Percentiles rank a stretch among this genome's conserved stretches.
These are phyloP conservation scores for Drosophila macrothrix DNA, from an alignment of 2,888 invertebrate species.

Conservation along the genomic window DNA sequence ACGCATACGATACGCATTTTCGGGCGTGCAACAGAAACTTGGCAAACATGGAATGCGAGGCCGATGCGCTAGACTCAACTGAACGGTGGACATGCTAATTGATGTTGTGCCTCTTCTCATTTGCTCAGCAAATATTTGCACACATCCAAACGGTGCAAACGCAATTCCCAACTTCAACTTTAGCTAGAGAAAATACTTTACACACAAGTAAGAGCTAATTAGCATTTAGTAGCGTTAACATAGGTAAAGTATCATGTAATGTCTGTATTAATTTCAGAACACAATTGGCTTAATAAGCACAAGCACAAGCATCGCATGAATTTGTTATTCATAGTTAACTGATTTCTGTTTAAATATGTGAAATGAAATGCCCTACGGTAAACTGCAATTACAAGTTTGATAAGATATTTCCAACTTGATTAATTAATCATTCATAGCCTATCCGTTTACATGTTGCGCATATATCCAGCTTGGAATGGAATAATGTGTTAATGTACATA, in stretches of 20 bases:
- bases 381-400: conserved; percentile 17
- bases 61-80: conserved; percentile 8
- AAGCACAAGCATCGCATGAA: neutral
- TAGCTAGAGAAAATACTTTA: neutral
- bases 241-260: neutral
- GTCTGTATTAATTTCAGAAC: neutral
- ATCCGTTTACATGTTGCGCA: conserved; percentile 33
- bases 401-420: conserved; percentile 24
- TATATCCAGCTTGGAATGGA: neutral
- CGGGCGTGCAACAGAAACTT: conserved; percentile 20
- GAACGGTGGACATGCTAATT: conserved; percentile 41
- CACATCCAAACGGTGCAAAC: conserved; percentile 1
- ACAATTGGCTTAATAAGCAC: neutral
- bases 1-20: conserved; percentile 27
- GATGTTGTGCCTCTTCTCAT: conserved; percentile 20
- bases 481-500: conserved; percentile 1
- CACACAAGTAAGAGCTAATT: neutral
- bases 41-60: neutral
- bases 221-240: neutral
- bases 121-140: conserved; percentile 44
- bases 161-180: neutral
- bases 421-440: conserved; percentile 53
- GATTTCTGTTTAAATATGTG: conserved; percentile 7
- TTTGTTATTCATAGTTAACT: neutral
- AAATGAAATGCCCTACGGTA: conserved; percentile 6